A percentile compares a stretch with the other conserved stretches of the same genome.
Evolutionary conservation across 2,797 vertebrate species (phyloP).

Genomic region (Silurus lanzhouensis): DNA sequence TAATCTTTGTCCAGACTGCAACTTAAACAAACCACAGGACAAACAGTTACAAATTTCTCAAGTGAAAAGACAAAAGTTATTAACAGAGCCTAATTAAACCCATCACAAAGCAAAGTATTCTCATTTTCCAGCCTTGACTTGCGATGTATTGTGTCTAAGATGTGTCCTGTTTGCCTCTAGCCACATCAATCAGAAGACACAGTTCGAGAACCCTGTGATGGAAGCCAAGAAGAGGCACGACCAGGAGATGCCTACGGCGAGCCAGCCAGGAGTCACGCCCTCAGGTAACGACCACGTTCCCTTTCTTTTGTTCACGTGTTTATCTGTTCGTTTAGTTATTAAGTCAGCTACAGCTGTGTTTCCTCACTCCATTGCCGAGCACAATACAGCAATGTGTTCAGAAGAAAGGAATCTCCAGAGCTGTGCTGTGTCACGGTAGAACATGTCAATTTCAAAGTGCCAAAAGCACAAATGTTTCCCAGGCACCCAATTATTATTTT

Average conservation of each 20-base stretch:
- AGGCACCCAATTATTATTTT: constrained; percentile 31
- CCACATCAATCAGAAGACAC: constrained; percentile 98
- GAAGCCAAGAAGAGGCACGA: constrained; percentile 88
- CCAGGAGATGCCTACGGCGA: constrained; percentile 61
- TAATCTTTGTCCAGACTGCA: background rate
- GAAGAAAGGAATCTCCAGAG: background rate
- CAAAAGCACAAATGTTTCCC: constrained; percentile 31
- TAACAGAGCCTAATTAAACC: no score
- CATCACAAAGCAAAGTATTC: background rate
- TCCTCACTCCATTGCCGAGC: background rate
- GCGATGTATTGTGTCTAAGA: constrained; percentile 4
- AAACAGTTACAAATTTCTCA: background rate
- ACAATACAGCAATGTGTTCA: background rate
- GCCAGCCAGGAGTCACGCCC: constrained; percentile 53
- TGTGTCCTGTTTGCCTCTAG: constrained; percentile 65
- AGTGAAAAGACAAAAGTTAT: background rate
- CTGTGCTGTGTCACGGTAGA: background rate
- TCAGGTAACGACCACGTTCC: constrained; percentile 65
- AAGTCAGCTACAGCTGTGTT: background rate
- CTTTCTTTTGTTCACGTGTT: background rate
- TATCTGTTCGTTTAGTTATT: background rate
- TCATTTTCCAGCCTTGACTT: background rate
- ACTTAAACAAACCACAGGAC: background rate
- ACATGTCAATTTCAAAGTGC: constrained; percentile 20
- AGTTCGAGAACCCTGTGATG: constrained; percentile 97